Percentiles rank a stretch among this genome's conserved stretches.
phyloP scores from a whole-genome alignment of 1,140 invertebrate species.

The Drosophila arawakana region DNA sequence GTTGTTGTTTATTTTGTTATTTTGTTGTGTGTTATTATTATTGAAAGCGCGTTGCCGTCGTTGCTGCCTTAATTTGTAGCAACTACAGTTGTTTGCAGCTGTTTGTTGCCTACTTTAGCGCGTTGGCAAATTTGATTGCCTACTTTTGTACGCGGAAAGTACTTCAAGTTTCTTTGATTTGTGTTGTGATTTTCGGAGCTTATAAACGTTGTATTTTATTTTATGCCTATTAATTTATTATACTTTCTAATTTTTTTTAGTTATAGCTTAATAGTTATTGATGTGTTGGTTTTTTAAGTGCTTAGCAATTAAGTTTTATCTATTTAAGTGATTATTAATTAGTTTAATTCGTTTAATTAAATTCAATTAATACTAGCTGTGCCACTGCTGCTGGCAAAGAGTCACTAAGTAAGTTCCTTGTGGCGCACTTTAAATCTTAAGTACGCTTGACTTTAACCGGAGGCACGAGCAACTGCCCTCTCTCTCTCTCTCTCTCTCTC shows the following conservation, averaged over 20 bases:
- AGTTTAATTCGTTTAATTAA: slow-evolving; percentile 9
- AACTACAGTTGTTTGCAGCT: slow-evolving; percentile 14
- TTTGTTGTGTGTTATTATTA: slow-evolving; percentile 7
- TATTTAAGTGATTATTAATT: slow-evolving; percentile 36
- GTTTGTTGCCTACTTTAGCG: slow-evolving; percentile 39
- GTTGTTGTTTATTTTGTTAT: slow-evolving; percentile 1
- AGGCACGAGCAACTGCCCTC: slow-evolving; percentile 3
- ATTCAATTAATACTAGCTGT: slow-evolving; percentile 22
- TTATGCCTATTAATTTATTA: slow-evolving; percentile 9
- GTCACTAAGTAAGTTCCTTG: slow-evolving; percentile 20
- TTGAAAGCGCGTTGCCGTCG: slow-evolving; percentile 11
- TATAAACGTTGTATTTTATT: slow-evolving; percentile 15
- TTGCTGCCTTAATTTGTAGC: slow-evolving; percentile 38
- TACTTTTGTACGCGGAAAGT: slow-evolving; percentile 24
- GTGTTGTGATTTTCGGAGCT: background rate
- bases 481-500: background rate
- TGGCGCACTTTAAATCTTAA: slow-evolving; percentile 38
- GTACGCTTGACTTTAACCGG: slow-evolving; percentile 43
- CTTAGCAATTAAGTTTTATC: slow-evolving; percentile 4
- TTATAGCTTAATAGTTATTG: slow-evolving; percentile 27
- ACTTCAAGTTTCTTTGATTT: slow-evolving; percentile 17
- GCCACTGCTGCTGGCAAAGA: background rate
- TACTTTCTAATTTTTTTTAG: background rate
- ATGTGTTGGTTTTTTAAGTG: slow-evolving; percentile 23
- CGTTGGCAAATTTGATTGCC: slow-evolving; percentile 16